phyloP scores from a whole-genome alignment of 2,797 vertebrate species.

The Salarias fasciatus region DNA sequence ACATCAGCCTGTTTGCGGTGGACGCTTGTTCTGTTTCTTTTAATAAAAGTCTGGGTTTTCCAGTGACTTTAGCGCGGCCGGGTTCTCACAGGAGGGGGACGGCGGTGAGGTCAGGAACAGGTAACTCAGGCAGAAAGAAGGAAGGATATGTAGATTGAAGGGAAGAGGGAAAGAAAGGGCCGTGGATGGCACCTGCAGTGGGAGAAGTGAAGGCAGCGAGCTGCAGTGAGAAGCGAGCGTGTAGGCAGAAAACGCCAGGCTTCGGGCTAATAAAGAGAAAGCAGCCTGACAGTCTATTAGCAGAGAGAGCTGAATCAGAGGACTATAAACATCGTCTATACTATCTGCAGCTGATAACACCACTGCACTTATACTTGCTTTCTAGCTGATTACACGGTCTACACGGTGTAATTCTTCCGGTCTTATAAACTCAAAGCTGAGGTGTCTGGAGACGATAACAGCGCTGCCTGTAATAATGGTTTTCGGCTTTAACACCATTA shows the following conservation, averaged over 20 bases:
- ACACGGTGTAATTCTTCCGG: constrained; percentile 48
- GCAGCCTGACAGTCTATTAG: constrained; percentile 62
- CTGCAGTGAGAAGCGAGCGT: constrained; percentile 6
- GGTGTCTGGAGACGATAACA: constrained; percentile 57
- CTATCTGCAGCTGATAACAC: constrained; percentile 67
- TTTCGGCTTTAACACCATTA: constrained; percentile 17
- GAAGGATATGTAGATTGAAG: too few species aligned
- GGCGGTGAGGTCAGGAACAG: too few species aligned
- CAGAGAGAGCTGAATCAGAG: constrained; percentile 67
- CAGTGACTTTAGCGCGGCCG: too few species aligned
- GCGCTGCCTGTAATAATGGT: constrained; percentile 25
- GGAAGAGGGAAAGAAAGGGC: neutral
- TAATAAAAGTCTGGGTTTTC: too few species aligned
- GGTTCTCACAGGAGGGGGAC: too few species aligned
- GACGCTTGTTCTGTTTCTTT: too few species aligned
- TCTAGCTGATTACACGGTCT: constrained; percentile 63
- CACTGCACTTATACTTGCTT: constrained; percentile 46
- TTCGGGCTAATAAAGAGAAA: constrained; percentile 61
- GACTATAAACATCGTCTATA: constrained; percentile 55
- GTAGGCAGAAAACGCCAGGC: constrained; percentile 28
- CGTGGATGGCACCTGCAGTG: constrained; percentile 4
- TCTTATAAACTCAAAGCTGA: constrained; percentile 39
- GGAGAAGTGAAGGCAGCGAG: neutral
- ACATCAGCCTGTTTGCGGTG: too few species aligned
- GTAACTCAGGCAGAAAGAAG: too few species aligned